Conservation (phyloP, 2,113 vertebrate species). For the Corvus moneduloides region DNA sequence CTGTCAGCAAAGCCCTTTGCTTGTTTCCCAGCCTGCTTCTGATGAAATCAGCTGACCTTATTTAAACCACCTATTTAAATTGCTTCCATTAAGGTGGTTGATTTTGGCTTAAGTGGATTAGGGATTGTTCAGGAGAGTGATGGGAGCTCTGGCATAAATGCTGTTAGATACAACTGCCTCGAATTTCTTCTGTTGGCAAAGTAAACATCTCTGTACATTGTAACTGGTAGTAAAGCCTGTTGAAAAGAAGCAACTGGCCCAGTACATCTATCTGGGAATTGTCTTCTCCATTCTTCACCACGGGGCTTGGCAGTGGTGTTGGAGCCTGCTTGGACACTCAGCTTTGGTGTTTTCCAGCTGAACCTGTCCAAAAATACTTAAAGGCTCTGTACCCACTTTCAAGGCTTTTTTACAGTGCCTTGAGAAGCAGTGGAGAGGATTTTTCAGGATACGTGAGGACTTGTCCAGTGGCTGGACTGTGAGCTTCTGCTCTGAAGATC, state of each 20-base stretch:
- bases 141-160: not conserved
- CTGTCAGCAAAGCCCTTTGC: not conserved
- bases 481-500: not conserved
- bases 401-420: not conserved
- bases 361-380: not conserved
- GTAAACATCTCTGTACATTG: not conserved
- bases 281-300: not conserved
- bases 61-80: not conserved
- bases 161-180: not conserved
- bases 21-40: not conserved
- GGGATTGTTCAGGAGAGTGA: not conserved
- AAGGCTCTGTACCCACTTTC: not conserved
- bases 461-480: not conserved
- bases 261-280: not conserved
- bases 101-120: not conserved
- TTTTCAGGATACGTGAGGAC: not conserved
- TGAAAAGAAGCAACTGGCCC: not conserved
- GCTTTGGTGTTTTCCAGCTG: not conserved
- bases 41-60: not conserved
- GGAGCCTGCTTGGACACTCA: not conserved
- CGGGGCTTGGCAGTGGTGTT: not conserved
- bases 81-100: not conserved
- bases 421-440: not conserved
- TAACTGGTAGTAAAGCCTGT: not conserved
- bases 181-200: not conserved